Conservation (phyloP, 1,140 invertebrate genomes). For the Phenacoccus solenopsis region DNA sequence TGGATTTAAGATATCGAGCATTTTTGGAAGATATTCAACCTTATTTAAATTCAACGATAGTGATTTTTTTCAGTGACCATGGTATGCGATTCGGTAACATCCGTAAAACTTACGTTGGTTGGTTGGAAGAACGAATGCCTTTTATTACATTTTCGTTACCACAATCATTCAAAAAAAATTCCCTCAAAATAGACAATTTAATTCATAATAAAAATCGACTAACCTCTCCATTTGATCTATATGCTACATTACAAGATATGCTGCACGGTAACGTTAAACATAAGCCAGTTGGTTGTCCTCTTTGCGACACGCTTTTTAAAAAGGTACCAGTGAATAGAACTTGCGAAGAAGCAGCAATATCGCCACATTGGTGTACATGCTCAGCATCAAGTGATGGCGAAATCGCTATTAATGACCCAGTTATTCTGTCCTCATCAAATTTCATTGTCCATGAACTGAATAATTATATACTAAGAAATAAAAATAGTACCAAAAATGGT, state of each 20-base stretch:
- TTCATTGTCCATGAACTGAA: slow-evolving; percentile 26
- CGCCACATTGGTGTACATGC: slow-evolving; percentile 46
- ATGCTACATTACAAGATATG: slow-evolving; percentile 49
- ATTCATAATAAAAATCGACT: slow-evolving; percentile 54
- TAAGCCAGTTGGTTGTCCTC: slow-evolving; percentile 37
- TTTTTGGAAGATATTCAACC: too few relatives aligned
- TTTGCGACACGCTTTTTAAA: slow-evolving; percentile 52
- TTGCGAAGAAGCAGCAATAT: slow-evolving; percentile 54
- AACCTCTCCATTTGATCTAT: slow-evolving; percentile 72
- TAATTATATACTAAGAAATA: slow-evolving; percentile 35
- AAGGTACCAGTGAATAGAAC: slow-evolving; percentile 41
- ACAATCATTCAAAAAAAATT: slow-evolving; percentile 46
- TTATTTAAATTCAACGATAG: slow-evolving; percentile 48
- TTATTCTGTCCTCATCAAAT: slow-evolving; percentile 29
- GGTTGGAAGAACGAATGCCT: slow-evolving; percentile 79
- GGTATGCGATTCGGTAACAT: slow-evolving; percentile 77
- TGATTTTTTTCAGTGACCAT: slow-evolving; percentile 84
- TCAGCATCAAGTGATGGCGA: too few relatives aligned
- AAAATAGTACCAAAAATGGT: slow-evolving; percentile 31
- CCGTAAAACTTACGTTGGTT: slow-evolving; percentile 64
- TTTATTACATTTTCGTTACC: slow-evolving; percentile 65
- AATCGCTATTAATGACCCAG: slow-evolving; percentile 28
- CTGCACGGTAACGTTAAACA: slow-evolving; percentile 25
- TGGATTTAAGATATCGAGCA: too few relatives aligned
- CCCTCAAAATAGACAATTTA: slow-evolving; percentile 50